Evolutionary conservation across 1,140 invertebrate genomes (phyloP), one percentile per base, ranked within the genome.

Genomic region (Rhyzopertha dominica): DNA sequence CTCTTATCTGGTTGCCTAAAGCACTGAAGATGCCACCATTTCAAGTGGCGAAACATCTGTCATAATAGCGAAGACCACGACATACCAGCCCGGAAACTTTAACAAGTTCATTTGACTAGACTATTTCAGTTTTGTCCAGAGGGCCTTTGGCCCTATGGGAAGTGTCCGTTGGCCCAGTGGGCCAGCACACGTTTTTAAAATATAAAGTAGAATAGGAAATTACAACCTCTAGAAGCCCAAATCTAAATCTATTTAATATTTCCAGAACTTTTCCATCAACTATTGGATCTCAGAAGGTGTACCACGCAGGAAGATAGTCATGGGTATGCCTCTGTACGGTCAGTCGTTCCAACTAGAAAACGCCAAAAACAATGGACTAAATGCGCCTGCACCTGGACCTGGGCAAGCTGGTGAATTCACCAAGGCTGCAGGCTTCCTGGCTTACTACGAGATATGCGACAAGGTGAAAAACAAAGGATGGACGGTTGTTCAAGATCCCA

Each of bases 271-370:
- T 63, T 84, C 89, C 0, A 81, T 94, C 13, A 82, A 90, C 54
- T 91, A 92, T 62, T 92, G 89, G 88, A 87, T 92, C 16, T 74
- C 80, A 2, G 79, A 87, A 56, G 90, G 90, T 14, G 85, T 86
- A 1, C 82, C 85, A 3, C 70, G 80, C 0, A 77, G 81, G 14
- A 93, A 87, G 53, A 73, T 94, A 10, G 78, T 92, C 0, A 83
- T 94, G 80, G 90, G 90, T 36, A 86, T 94, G 76, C 90, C 89
- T 1, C 63, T 90, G n/a, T 95, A 94, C 61, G 90, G 90, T 0
- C 87, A 92, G 62, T 82, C 86, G 1, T 94, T 93, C 58, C 80
- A 81, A 0, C 62, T 88, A 13, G 69, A 69, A 30, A 68, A 70
- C 20, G 61, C 68, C 5, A 72, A 68, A 10, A 74, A 79, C 10